phyloP scores from a whole-genome alignment of 2,888 invertebrate species.

The Brachylomia viminalis region DNA sequence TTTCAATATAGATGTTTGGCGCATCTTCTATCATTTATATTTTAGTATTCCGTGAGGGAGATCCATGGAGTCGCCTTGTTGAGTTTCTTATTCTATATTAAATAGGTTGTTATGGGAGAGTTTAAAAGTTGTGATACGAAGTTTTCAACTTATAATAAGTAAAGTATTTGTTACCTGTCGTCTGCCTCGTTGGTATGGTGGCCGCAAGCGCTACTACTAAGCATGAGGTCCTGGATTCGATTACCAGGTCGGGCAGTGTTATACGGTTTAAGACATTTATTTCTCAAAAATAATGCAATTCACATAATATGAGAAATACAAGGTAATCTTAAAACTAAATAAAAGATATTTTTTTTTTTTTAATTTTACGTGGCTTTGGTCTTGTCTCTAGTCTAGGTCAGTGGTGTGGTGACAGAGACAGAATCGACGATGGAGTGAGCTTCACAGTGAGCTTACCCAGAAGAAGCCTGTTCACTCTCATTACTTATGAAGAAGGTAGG shows the following conservation, averaged over 20 bases:
- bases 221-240: background rate
- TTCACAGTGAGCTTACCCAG: no score
- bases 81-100: constrained; percentile 18
- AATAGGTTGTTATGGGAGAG: background rate
- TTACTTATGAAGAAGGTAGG: no score
- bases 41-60: constrained; percentile 75
- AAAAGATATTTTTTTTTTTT: no score
- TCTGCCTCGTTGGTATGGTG: background rate
- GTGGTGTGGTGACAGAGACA: no score
- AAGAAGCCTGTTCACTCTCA: no score
- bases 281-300: no score
- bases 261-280: no score
- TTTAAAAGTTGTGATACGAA: constrained; percentile 3
- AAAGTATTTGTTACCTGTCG: background rate
- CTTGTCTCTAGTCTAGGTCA: no score
- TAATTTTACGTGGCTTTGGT: no score
- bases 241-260: background rate
- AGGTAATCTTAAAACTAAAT: no score
- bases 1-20: constrained; percentile 87
- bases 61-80: constrained; percentile 64
- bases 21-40: constrained; percentile 85
- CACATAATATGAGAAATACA: no score
- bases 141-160: background rate
- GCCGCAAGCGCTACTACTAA: background rate
- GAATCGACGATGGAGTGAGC: no score